Conservation (phyloP, 1,140 invertebrate species). For the Odontomachus brunneus region DNA sequence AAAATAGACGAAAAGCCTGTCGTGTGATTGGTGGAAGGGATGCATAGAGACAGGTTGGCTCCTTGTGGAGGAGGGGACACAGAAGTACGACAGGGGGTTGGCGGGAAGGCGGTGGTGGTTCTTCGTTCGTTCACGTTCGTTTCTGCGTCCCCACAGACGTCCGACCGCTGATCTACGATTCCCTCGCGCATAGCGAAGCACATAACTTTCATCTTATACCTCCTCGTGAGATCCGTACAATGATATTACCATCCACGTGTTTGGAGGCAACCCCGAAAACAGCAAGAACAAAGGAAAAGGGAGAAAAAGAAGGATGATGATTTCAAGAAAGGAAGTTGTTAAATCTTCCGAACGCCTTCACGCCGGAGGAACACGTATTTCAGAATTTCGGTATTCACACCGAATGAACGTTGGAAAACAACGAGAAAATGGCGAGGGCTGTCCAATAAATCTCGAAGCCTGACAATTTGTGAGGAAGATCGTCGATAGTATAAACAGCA, state of each 20-base stretch:
- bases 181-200: constrained; percentile 84
- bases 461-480: background rate
- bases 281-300: constrained; percentile 10
- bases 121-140: constrained; percentile 76
- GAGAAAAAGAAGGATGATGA: constrained; percentile 40
- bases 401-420: background rate
- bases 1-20: constrained; percentile 20
- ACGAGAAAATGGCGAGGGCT: background rate
- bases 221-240: constrained; percentile 77
- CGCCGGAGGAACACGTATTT: constrained; percentile 22
- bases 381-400: constrained; percentile 1
- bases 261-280: constrained; percentile 66
- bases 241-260: constrained; percentile 76
- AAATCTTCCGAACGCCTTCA: constrained; percentile 34
- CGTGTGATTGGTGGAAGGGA: constrained; percentile 48
- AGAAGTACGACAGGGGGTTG: constrained; percentile 70
- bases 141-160: constrained; percentile 84
- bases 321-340: constrained; percentile 37
- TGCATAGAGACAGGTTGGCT: constrained; percentile 54
- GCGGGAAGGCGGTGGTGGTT: constrained; percentile 69
- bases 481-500: background rate
- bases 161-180: constrained; percentile 84
- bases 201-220: constrained; percentile 85
- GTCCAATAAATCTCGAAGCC: background rate
- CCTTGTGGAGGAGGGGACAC: constrained; percentile 54